phyloP scores from a whole-genome alignment of 2,888 invertebrate species.

The Ennomos fuscantarius region DNA sequence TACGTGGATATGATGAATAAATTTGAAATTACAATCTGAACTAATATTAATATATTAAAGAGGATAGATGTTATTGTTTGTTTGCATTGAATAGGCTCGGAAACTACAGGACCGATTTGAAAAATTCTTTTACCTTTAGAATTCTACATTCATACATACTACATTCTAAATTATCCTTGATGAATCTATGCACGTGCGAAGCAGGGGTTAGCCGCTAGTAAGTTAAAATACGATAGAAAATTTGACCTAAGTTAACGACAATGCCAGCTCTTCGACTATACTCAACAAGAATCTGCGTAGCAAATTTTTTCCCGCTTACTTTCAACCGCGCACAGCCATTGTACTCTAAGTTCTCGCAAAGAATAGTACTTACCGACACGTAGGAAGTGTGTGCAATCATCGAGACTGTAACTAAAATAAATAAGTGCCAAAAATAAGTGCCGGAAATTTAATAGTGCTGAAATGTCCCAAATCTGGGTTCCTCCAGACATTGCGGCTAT shows the following conservation, averaged over 20 bases:
- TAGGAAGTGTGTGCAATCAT: slow-evolving; percentile 3
- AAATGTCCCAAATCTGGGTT: slow-evolving; percentile 73
- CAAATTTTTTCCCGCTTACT: slow-evolving; percentile 35
- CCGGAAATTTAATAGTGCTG: slow-evolving; percentile 11
- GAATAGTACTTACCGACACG: slow-evolving; percentile 24
- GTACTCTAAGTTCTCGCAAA: slow-evolving; percentile 20
- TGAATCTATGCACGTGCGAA: too few relatives aligned
- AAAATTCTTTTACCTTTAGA: too few relatives aligned
- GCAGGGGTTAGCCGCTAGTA: too few relatives aligned
- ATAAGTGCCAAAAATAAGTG: slow-evolving; percentile 1
- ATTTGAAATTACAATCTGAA: too few relatives aligned
- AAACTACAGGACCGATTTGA: too few relatives aligned
- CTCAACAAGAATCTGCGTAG: slow-evolving; percentile 1
- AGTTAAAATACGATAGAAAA: neutral
- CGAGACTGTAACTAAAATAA: too few relatives aligned
- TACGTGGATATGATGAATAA: too few relatives aligned
- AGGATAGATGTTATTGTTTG: too few relatives aligned
- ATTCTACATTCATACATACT: too few relatives aligned
- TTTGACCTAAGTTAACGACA: neutral
- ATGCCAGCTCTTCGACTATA: slow-evolving; percentile 14
- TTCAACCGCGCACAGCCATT: slow-evolving; percentile 34
- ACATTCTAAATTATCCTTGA: too few relatives aligned
- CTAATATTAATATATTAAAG: too few relatives aligned
- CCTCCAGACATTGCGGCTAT: slow-evolving; percentile 84
- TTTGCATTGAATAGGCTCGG: too few relatives aligned